Conservation (phyloP, 2,113 vertebrate species). For the Lathamus discolor region DNA sequence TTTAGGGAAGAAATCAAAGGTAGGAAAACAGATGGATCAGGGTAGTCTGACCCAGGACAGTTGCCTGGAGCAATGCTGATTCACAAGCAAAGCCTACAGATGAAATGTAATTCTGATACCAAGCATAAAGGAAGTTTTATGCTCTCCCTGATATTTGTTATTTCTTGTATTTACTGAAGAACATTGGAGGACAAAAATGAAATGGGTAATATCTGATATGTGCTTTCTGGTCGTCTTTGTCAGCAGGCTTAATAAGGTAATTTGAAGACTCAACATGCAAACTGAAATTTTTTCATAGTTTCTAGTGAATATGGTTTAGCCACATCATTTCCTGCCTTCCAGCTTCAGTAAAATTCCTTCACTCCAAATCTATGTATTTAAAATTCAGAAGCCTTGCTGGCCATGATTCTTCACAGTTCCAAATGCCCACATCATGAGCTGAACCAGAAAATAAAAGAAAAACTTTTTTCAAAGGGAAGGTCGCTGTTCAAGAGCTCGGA, state of each 20-base stretch:
- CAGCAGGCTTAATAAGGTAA: not conserved
- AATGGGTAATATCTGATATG: not conserved
- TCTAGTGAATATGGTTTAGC: not conserved
- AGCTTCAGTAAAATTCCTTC: not conserved
- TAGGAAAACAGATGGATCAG: not conserved
- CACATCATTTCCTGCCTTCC: not conserved
- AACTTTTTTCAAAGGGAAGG: slow-evolving; percentile 18
- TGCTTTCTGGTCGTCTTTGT: not conserved
- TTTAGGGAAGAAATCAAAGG: not conserved
- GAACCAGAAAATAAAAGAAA: slow-evolving; percentile 45
- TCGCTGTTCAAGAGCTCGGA: not conserved
- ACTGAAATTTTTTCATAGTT: not conserved
- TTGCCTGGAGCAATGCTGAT: not conserved
- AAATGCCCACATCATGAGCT: not conserved
- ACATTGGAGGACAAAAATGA: not conserved
- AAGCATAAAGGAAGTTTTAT: not conserved
- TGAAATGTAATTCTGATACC: not conserved
- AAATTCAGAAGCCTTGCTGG: not conserved
- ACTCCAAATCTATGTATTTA: not conserved
- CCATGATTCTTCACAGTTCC: not conserved
- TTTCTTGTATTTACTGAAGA: not conserved
- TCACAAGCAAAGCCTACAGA: not conserved
- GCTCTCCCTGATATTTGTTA: not conserved
- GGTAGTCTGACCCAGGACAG: not conserved
- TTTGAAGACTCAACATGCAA: not conserved